Conservation (phyloP, 2,113 vertebrate species). For the Acanthisitta chloris region DNA sequence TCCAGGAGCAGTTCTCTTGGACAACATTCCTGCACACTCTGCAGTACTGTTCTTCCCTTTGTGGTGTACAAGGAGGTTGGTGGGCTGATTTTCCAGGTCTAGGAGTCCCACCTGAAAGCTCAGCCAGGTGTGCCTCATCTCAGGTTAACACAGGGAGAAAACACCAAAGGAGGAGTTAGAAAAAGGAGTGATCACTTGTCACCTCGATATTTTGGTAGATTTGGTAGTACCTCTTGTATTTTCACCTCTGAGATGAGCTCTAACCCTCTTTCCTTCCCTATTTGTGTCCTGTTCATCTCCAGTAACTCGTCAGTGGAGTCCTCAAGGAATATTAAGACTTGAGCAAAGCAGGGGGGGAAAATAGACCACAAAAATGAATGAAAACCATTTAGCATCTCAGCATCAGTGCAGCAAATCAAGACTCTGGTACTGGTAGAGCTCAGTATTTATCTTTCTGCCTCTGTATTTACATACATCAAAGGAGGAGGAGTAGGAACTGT, state of each 20-base stretch:
- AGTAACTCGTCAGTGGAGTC: neutral
- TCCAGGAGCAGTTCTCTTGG: neutral
- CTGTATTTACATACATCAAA: neutral
- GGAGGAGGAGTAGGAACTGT: neutral
- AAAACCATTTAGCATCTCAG: neutral
- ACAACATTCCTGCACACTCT: neutral
- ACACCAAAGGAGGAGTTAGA: neutral
- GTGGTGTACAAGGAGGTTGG: neutral
- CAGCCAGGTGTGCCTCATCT: neutral
- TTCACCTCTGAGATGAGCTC: neutral
- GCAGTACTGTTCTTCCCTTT: neutral
- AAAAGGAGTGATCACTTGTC: neutral
- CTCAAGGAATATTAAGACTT: neutral
- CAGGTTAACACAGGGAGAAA: neutral
- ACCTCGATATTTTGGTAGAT: neutral
- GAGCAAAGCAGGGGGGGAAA: neutral
- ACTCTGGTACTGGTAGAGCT: neutral
- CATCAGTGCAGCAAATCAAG: neutral
- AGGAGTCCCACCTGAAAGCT: neutral
- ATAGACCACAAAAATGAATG: neutral
- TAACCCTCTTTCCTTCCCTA: neutral
- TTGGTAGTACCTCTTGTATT: neutral
- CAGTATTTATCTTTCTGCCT: neutral
- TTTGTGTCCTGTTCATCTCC: neutral
- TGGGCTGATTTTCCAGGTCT: neutral